Percentiles rank a stretch among this genome's conserved stretches.
Evolutionary conservation across 2,113 vertebrate species (phyloP).

Genomic region (Microtus montanus): DNA sequence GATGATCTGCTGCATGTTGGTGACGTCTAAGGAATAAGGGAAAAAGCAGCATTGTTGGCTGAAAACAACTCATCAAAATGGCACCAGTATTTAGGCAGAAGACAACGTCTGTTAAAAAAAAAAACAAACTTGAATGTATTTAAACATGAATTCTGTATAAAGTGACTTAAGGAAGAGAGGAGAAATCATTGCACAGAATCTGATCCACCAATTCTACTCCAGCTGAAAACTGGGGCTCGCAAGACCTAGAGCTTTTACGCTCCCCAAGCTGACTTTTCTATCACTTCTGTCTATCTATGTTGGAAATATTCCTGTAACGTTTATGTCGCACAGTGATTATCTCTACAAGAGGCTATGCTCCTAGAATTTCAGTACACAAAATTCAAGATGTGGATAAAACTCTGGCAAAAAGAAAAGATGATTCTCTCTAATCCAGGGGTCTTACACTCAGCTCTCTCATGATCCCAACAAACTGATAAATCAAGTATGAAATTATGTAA

Average conservation of each 20-base stretch:
- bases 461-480: neutral
- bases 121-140: neutral
- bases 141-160: neutral
- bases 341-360: neutral
- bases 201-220: neutral
- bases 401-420: neutral
- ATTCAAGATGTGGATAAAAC: conserved; percentile 1
- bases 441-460: neutral
- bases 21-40: neutral
- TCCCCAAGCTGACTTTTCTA: neutral
- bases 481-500: neutral
- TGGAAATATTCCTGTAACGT: neutral
- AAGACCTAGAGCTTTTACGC: neutral
- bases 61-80: neutral
- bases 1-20: neutral
- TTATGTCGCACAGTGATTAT: neutral
- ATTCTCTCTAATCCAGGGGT: neutral
- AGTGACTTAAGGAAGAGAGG: neutral
- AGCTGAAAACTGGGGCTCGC: neutral
- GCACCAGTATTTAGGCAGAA: neutral
- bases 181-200: neutral
- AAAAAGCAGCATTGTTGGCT: neutral
- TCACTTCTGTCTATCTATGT: neutral
- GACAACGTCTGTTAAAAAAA: neutral
- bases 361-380: neutral